Percentiles rank a stretch among this genome's conserved stretches.
Evolutionary conservation across 2,888 invertebrate species (phyloP).

Genomic region (Selenia dentaria): DNA sequence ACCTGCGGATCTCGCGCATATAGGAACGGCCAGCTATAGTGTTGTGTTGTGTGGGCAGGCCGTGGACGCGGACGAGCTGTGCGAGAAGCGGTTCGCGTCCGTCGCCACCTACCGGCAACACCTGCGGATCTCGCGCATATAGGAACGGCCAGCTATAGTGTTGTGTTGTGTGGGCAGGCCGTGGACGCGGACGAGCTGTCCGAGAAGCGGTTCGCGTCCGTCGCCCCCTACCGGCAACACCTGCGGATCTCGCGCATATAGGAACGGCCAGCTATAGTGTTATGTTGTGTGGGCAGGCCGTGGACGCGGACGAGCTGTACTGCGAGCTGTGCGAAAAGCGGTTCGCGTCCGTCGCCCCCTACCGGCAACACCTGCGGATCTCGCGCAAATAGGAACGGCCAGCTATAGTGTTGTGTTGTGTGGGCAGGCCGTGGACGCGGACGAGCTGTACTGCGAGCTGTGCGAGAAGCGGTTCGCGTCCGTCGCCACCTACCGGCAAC

Average conservation of each 20-base stretch:
- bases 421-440: constrained; percentile 64
- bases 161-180: constrained; percentile 51
- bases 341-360: constrained; percentile 74
- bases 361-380: constrained; percentile 64
- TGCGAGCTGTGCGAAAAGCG: constrained; percentile 71
- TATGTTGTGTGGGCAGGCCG: constrained; percentile 51
- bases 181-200: constrained; percentile 70
- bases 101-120: constrained; percentile 74
- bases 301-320: constrained; percentile 67
- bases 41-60: no score
- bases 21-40: no score
- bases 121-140: no score
- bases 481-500: constrained; percentile 71
- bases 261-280: no score
- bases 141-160: no score
- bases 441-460: no score
- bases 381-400: no score
- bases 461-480: constrained; percentile 74
- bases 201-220: constrained; percentile 70
- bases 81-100: constrained; percentile 71
- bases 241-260: no score
- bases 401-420: no score
- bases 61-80: constrained; percentile 66
- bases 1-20: no score
- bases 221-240: constrained; percentile 72